Evolutionary conservation across 2,797 vertebrate genomes (phyloP), one percentile per base, ranked within the genome.

Genomic region (Myioborus miniatus): DNA sequence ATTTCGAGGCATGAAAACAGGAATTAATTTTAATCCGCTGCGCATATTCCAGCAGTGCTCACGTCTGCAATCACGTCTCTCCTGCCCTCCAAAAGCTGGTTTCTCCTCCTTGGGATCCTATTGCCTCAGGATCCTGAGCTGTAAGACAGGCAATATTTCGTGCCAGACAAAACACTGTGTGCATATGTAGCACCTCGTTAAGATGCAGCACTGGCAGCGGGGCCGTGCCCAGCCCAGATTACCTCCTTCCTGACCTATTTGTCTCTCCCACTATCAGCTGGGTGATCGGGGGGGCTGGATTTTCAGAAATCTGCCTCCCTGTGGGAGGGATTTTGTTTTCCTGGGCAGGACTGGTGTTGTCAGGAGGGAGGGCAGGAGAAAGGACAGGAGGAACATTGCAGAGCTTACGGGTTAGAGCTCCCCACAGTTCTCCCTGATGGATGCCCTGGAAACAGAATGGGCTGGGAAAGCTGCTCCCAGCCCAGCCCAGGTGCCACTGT

Each of bases 191-290:
- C 11, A 47, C 52, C 94, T 93, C 49, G 39, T 94, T 85, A 94
- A 87, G 82, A 87, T 88, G 88, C 92, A 74, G 87, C 1, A 7
- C 87, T 75, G 72, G 56, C 0, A 0, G 41, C 19, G 0, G 80
- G 17, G 36, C 75, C 9, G 10, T 65, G 75, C 30, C 15, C 12
- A 88, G 85, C 85, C 11, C 50, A 83, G 93, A 70, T 81, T 84
- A 43, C 81, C 82, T 83, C 76, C 8, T 83, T 80, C 75, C 80
- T 90, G 69, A 82, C 90, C 94, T 88, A 34, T 95, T 91, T 95
- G 88, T 92, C 88, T 72, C 87, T 88, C 69, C 50, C 23, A 32
- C 80, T 90, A 34, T 93, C 88, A 43, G 64, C 56, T 30, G 75
- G 59, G 78, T 77, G 83, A 63, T 67, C 10, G 15, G 39, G 27